Base-by-base conservation (phyloP, 2,797 vertebrate genomes). In the Diceros bicornis region DNA sequence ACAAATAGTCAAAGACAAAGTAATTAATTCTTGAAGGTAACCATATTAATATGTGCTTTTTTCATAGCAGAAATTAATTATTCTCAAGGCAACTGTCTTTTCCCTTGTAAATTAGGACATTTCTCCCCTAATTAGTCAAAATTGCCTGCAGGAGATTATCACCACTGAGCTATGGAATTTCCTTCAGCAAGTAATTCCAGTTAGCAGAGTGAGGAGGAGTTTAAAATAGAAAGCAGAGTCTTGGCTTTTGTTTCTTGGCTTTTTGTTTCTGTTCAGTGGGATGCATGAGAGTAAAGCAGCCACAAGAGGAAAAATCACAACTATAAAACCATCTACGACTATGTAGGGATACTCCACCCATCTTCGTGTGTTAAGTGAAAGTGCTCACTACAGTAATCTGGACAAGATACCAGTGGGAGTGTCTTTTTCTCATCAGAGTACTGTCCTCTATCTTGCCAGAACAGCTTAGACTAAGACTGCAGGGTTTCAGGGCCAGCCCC, bases 61-160 rank as follows among this genome's bases (percentile, higher is more conserved):
- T 97, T 97, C 89, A 85, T 14, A 69, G 82, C 7, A 81, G 52
- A 68, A 97, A 96, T 91, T 96, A 96, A 96, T 98, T 98, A 94
- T 89, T 97, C 91, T 97, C 77, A 93, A 6, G 18, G 61, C 62
- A 98, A 98, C 71, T 86, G 79, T 34, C 50, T 97, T 95, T 96
- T 96, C 44, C 37, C 71, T 87, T 81, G 23, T 94, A 97, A 97
- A 98, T 98, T 74, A 98, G 64, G 83, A 96, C 16, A 89, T 98
- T 97, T 96, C 91, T 96, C 61, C 94, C 75, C 75, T 98, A 97
- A 97, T 97, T 93, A 96, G 92, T 92, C 97, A 92, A 94, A 95
- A 97, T 71, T 82, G 89, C 95, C 32, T 6, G 71, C 89, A 96
- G 92, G 94, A 98, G 61, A 94, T 91, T 77, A 97, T 94, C 47